These are phyloP conservation scores for Nesogale talazaci DNA, from an alignment of 2,113 vertebrate genomes.

Conservation along the genomic window DNA sequence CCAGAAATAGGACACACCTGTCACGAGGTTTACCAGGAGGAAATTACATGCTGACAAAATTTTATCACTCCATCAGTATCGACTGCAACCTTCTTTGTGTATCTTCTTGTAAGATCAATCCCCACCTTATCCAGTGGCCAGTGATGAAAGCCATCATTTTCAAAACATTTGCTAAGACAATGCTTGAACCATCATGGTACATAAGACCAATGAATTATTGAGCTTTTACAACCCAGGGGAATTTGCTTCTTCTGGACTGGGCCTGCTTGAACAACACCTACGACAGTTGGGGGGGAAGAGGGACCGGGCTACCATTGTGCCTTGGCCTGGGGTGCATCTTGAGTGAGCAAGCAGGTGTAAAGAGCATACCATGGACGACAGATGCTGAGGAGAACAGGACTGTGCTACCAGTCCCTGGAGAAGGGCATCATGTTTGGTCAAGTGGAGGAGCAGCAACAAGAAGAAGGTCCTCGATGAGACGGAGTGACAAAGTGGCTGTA, in stretches of 20 bases:
- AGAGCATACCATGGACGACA: neutral
- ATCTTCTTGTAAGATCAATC: constrained; percentile 61
- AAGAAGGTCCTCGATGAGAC: no score
- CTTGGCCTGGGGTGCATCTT: neutral
- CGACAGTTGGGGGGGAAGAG: constrained; percentile 48
- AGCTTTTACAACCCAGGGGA: constrained; percentile 46
- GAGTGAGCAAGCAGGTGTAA: neutral
- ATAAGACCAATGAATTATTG: constrained; percentile 59
- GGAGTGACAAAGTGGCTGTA: no score
- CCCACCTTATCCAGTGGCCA: constrained; percentile 50
- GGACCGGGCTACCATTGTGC: neutral
- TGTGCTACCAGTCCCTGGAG: no score
- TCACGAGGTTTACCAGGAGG: constrained; percentile 57
- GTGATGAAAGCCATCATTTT: constrained; percentile 56
- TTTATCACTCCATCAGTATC: constrained; percentile 6
- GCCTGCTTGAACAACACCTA: neutral
- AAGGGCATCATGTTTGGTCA: no score
- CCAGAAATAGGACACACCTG: constrained; percentile 52
- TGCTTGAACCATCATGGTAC: constrained; percentile 52
- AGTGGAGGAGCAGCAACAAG: no score
- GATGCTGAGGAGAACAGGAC: no score
- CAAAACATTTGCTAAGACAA: constrained; percentile 70
- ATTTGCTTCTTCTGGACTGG: constrained; percentile 49
- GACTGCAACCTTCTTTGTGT: constrained; percentile 9
- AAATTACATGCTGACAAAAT: constrained; percentile 67